Percentiles rank a stretch among this genome's conserved stretches.
phyloP scores from a whole-genome alignment of 1,140 invertebrate genomes.

The Phthorimaea operculella region DNA sequence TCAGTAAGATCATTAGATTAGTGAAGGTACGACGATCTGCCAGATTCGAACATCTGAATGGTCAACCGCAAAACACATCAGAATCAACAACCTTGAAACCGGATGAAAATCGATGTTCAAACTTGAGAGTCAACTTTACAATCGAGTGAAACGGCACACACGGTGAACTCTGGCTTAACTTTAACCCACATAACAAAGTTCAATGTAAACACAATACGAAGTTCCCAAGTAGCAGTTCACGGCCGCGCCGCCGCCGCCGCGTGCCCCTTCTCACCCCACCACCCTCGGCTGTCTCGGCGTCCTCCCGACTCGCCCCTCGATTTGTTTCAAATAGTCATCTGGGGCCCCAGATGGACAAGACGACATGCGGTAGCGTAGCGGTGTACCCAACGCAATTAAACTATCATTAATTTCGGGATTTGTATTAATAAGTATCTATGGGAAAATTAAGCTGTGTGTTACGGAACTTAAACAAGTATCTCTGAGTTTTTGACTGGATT shows the following conservation, averaged over 20 bases:
- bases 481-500: too few relatives aligned
- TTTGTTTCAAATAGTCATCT: slow-evolving; percentile 1
- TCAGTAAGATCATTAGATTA: too few relatives aligned
- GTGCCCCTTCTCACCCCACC: slow-evolving; percentile 18
- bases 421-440: too few relatives aligned
- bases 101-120: slow-evolving; percentile 64
- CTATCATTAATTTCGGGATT: too few relatives aligned
- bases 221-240: slow-evolving; percentile 63
- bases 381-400: too few relatives aligned
- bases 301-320: slow-evolving; percentile 7
- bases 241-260: slow-evolving; percentile 41
- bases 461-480: too few relatives aligned
- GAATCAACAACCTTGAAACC: slow-evolving; percentile 52
- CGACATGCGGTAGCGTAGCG: too few relatives aligned
- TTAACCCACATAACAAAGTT: slow-evolving; percentile 68
- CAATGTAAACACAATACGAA: slow-evolving; percentile 67
- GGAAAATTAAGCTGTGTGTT: too few relatives aligned
- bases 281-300: neutral
- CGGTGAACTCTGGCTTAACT: slow-evolving; percentile 64
- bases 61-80: neutral
- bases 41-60: too few relatives aligned
- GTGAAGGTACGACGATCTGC: too few relatives aligned
- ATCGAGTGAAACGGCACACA: slow-evolving; percentile 59
- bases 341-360: neutral
- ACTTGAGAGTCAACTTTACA: slow-evolving; percentile 60